Conservation (phyloP, 2,888 invertebrate genomes). For the Pemphredon lugubris region DNA sequence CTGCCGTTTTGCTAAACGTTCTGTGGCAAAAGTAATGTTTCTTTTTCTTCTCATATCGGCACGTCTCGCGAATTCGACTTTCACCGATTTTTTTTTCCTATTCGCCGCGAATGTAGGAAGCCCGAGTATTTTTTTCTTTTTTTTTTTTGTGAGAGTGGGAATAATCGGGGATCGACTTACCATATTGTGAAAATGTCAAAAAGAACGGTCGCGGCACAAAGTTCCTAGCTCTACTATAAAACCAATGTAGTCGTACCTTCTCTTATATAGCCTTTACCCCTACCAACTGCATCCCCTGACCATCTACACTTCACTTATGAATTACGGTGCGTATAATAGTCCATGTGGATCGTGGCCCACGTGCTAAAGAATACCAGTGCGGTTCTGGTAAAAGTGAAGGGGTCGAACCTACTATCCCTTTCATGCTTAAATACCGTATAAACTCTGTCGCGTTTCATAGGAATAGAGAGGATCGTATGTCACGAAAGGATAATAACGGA, state of each 20-base stretch:
- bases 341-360: slow-evolving; percentile 44
- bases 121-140: too few relatives aligned
- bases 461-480: not conserved
- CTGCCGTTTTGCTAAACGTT: too few relatives aligned
- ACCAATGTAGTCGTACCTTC: slow-evolving; percentile 71
- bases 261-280: slow-evolving; percentile 79
- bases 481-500: not conserved
- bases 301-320: slow-evolving; percentile 61
- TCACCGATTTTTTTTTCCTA: too few relatives aligned
- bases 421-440: slow-evolving; percentile 18
- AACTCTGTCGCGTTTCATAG: not conserved
- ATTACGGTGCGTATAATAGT: slow-evolving; percentile 65
- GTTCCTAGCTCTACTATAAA: slow-evolving; percentile 76
- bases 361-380: slow-evolving; percentile 9
- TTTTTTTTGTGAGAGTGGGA: too few relatives aligned
- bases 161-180: too few relatives aligned
- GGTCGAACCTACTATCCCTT: slow-evolving; percentile 32
- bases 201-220: slow-evolving; percentile 65
- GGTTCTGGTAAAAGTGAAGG: slow-evolving; percentile 48
- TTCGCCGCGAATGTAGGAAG: too few relatives aligned
- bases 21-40: too few relatives aligned
- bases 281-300: slow-evolving; percentile 58
- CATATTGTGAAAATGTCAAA: slow-evolving; percentile 54
- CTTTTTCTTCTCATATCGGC: too few relatives aligned
- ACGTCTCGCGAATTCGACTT: too few relatives aligned